Base-by-base conservation (phyloP, 2,888 invertebrate genomes). In the Drosophila koepferae region DNA sequence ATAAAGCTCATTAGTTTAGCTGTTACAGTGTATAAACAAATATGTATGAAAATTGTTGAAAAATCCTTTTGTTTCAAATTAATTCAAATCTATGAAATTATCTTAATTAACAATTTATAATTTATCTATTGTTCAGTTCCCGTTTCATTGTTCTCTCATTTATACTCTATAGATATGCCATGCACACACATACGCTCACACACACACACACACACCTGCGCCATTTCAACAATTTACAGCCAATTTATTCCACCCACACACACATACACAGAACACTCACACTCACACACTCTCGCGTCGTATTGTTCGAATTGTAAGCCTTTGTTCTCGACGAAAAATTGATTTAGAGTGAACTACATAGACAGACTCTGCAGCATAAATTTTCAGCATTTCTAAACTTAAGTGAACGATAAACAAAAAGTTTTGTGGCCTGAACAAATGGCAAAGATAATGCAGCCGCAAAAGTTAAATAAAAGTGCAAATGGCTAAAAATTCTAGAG, bases 21-120 rank as follows among this genome's bases (percentile, higher is more conserved):
- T 78, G 85, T 90, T 91, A 86, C 90, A 90, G 90, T 90, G 90
- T 85, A 80, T 77, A 81, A 90, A 83, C 53, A 40, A 72, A 71
- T 74, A 73, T 80, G 77, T 85, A 84, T 82, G 77, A 72, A 64
- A 83, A 84, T 73, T 72, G 74, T 78, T 58, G 20, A 60, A 55
- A 67, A 59, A 53, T 72, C 72, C 23, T 70, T 69, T 72, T 68
- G 56, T 80, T 72, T 63, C 49, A 1, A 41, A 70, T 55, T 61
- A 14, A 66, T 28, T 1, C 23, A 31, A 38, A 14, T 34, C 56
- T 16, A 34, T 56, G 8, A 20, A 49, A 63, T 66, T 40, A 14
- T 38, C 18, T 40, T 43, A 49, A 48, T 61, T 12, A 48, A 48
- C 58, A 23, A 56, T 43, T 46, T 55, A 51, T 66, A 40, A 66